Conservation (phyloP, 2,113 vertebrate species). For the Chiloscyllium plagiosum region DNA sequence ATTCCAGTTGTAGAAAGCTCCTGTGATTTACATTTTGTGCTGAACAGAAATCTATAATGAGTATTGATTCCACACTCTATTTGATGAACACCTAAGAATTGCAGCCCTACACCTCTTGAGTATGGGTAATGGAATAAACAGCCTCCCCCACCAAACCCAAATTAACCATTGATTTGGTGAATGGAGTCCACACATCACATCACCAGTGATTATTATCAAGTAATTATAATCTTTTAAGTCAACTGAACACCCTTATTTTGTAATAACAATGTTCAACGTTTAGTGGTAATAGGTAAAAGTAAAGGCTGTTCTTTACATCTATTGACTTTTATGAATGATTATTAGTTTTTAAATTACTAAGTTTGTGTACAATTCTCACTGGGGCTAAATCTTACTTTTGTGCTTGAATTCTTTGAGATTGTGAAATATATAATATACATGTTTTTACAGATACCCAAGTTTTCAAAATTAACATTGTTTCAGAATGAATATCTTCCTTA, state of each 20-base stretch:
- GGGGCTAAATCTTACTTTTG: background rate
- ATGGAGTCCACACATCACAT: too few species aligned
- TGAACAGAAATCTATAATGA: too few species aligned
- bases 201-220: too few species aligned
- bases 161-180: too few species aligned
- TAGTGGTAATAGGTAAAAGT: background rate
- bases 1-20: too few species aligned
- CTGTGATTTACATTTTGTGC: too few species aligned
- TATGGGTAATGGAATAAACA: too few species aligned
- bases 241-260: background rate
- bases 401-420: background rate
- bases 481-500: background rate
- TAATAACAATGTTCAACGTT: background rate
- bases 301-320: background rate
- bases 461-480: background rate
- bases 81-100: too few species aligned
- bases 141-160: too few species aligned
- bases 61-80: too few species aligned
- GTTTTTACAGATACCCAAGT: background rate
- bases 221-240: too few species aligned
- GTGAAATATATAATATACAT: background rate
- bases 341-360: background rate
- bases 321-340: background rate
- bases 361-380: background rate
- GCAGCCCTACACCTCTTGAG: too few species aligned